These are phyloP conservation scores for Eledone cirrhosa DNA, from an alignment of 2,888 invertebrate genomes.

Conservation along the genomic window DNA sequence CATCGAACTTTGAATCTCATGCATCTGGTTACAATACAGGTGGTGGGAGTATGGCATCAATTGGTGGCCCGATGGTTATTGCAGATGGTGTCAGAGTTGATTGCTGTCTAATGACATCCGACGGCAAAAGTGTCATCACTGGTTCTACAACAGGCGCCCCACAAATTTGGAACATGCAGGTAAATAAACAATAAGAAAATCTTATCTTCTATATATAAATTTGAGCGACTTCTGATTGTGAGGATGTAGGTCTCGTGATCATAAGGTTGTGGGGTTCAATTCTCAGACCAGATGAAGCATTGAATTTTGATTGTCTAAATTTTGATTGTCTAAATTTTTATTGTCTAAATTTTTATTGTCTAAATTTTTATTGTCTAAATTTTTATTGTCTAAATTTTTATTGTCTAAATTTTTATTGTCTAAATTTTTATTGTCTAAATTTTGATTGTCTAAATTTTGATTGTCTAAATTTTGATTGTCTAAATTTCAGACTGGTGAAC, in stretches of 20 bases:
- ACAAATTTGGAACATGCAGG: constrained; percentile 67
- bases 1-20: constrained; percentile 48
- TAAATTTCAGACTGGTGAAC: constrained; percentile 62
- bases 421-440: constrained; percentile 29
- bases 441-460: background rate
- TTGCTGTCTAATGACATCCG: constrained; percentile 62
- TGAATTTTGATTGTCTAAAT: background rate
- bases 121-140: constrained; percentile 64
- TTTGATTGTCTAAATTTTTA: constrained; percentile 26
- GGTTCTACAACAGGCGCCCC: constrained; percentile 66
- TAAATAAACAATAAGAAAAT: constrained; percentile 39
- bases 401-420: background rate
- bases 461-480: background rate
- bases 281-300: too few species aligned
- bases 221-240: too few species aligned
- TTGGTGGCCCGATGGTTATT: constrained; percentile 36
- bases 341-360: background rate
- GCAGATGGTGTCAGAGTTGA: constrained; percentile 65
- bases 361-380: constrained; percentile 29
- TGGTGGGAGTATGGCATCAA: constrained; percentile 39
- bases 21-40: constrained; percentile 46
- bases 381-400: constrained; percentile 27
- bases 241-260: too few species aligned
- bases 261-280: too few species aligned
- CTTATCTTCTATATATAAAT: too few species aligned